Conservation (phyloP, 2,797 vertebrate species). For the Myotis pilosus region DNA sequence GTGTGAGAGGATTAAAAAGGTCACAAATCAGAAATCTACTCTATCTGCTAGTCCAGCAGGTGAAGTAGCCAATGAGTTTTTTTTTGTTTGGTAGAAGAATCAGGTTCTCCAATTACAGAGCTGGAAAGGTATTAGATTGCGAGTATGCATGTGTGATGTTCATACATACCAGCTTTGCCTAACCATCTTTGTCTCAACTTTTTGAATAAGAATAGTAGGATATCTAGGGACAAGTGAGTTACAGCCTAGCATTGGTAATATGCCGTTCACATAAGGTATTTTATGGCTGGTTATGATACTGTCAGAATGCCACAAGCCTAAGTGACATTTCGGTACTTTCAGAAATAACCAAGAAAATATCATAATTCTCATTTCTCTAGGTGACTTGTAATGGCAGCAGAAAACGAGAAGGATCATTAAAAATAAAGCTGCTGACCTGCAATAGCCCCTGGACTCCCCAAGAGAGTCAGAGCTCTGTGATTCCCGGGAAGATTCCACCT, state of each 20-base stretch:
- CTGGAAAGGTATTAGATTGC: background rate
- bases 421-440: slow-evolving; percentile 70
- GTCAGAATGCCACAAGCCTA: slow-evolving; percentile 53
- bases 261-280: slow-evolving; percentile 3
- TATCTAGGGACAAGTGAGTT: background rate
- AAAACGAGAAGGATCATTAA: slow-evolving; percentile 71
- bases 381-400: slow-evolving; percentile 60
- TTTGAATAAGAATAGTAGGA: slow-evolving; percentile 27
- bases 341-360: slow-evolving; percentile 64
- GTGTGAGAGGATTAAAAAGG: background rate
- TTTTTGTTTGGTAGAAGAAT: slow-evolving; percentile 8
- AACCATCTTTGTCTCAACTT: background rate
- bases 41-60: background rate
- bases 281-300: slow-evolving; percentile 49
- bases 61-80: slow-evolving; percentile 21
- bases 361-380: slow-evolving; percentile 64
- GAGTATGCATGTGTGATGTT: background rate
- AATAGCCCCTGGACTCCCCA: slow-evolving; percentile 54
- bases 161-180: background rate
- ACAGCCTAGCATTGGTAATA: background rate
- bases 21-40: background rate
- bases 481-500: slow-evolving; percentile 53
- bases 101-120: background rate
- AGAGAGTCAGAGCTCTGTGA: slow-evolving; percentile 39
- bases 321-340: slow-evolving; percentile 64